Conservation (phyloP, 2,888 invertebrate genomes). For the Litoditis marina region DNA sequence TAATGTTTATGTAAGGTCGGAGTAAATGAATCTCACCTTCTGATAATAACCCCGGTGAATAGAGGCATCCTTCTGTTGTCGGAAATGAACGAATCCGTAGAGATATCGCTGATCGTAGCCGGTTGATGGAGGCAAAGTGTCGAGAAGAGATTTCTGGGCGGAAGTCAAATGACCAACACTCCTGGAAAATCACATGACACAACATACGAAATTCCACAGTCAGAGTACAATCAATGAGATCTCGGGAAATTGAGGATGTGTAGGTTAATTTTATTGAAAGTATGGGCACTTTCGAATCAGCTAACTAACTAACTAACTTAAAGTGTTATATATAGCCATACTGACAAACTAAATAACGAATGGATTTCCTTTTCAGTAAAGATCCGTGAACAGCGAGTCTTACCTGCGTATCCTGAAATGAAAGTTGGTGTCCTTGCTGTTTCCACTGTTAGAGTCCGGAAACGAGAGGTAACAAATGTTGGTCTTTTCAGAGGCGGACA, state of each 20-base stretch:
- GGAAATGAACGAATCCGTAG: slow-evolving; percentile 96
- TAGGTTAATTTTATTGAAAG: no score
- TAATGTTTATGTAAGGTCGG: background rate
- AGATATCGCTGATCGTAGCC: slow-evolving; percentile 64
- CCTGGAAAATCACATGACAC: no score
- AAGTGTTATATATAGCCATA: no score
- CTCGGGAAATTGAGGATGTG: no score
- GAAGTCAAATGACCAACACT: slow-evolving; percentile 3
- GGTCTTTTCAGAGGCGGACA: slow-evolving; percentile 66
- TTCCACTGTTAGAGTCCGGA: slow-evolving; percentile 91
- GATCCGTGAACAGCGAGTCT: background rate
- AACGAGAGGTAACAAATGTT: slow-evolving; percentile 93
- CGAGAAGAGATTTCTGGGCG: slow-evolving; percentile 5
- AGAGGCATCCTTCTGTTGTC: slow-evolving; percentile 87
- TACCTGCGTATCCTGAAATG: slow-evolving; percentile 79
- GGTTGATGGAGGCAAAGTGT: slow-evolving; percentile 23
- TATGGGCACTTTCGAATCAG: no score
- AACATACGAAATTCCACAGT: no score
- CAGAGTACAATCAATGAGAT: no score
- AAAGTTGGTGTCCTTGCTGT: slow-evolving; percentile 97
- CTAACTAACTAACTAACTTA: no score
- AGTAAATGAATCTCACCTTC: no score
- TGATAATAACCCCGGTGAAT: slow-evolving; percentile 96
- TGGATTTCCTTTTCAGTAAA: no score
- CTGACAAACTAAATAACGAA: no score